Evolutionary conservation across 2,888 invertebrate species (phyloP).

Genomic region (Cerastis leucographa): DNA sequence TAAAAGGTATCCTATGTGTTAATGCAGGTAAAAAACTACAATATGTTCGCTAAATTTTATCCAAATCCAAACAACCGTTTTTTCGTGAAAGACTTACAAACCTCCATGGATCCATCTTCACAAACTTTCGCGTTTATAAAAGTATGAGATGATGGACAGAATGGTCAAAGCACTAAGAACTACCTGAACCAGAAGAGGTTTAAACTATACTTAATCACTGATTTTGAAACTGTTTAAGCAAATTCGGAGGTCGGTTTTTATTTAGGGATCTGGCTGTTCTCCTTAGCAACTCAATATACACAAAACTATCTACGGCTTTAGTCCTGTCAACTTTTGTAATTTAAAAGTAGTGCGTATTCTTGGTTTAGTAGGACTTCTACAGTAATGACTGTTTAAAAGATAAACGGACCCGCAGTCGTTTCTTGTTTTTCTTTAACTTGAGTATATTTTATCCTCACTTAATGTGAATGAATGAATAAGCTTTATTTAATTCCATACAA

Average conservation of each 20-base stretch:
- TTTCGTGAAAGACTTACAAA: neutral
- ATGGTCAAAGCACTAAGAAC: too few relatives aligned
- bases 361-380: neutral
- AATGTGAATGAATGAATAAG: too few relatives aligned
- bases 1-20: too few relatives aligned
- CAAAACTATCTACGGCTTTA: neutral
- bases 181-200: too few relatives aligned
- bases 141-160: too few relatives aligned
- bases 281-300: neutral
- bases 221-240: neutral
- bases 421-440: neutral
- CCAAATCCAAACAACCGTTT: neutral
- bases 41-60: too few relatives aligned
- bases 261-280: neutral
- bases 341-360: neutral
- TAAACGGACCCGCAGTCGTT: neutral
- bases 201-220: too few relatives aligned
- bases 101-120: too few relatives aligned
- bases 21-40: too few relatives aligned
- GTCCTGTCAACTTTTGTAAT: slow-evolving; percentile 10
- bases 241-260: neutral
- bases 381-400: neutral
- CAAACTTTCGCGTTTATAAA: neutral
- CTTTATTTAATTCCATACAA: too few relatives aligned
- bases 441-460: too few relatives aligned